Percentiles rank a stretch among this genome's conserved stretches.
These are phyloP conservation scores for Catocala fraxini DNA, from an alignment of 2,888 invertebrate genomes.

Conservation along the genomic window DNA sequence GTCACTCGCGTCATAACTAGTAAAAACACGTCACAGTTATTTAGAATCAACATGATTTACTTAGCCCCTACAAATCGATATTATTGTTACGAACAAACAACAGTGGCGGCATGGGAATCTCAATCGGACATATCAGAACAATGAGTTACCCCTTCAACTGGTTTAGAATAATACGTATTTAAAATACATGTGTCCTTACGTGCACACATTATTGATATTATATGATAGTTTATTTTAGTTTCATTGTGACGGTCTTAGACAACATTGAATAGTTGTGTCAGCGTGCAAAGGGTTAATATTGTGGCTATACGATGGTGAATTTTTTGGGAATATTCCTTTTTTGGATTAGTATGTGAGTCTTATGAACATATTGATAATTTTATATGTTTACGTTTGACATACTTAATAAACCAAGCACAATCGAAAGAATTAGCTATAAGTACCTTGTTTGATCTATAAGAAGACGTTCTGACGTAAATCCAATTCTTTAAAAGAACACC, in stretches of 20 bases:
- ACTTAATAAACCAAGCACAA: too few species aligned
- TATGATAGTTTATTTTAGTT: conserved; percentile 85
- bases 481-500: too few species aligned
- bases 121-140: conserved; percentile 68
- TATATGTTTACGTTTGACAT: too few species aligned
- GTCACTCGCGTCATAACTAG: conserved; percentile 79
- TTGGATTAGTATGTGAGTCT: too few species aligned
- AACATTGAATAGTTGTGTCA: conserved; percentile 64
- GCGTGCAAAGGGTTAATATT: conserved; percentile 56
- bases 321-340: conserved; percentile 6
- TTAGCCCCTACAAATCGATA: conserved; percentile 76
- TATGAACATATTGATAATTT: too few species aligned
- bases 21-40: conserved; percentile 79
- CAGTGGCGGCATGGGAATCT: conserved; percentile 79
- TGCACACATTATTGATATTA: conserved; percentile 86
- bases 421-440: too few species aligned
- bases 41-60: conserved; percentile 71
- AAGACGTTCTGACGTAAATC: too few species aligned
- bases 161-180: conserved; percentile 85
- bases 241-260: conserved; percentile 50
- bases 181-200: conserved; percentile 85
- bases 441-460: too few species aligned
- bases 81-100: conserved; percentile 58
- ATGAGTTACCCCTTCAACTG: conserved; percentile 70
- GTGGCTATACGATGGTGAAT: conserved; percentile 13